Percentiles rank a stretch among this genome's conserved stretches.
These are phyloP conservation scores for Andrena minutula DNA, from an alignment of 2,888 invertebrate genomes.

Conservation along the genomic window DNA sequence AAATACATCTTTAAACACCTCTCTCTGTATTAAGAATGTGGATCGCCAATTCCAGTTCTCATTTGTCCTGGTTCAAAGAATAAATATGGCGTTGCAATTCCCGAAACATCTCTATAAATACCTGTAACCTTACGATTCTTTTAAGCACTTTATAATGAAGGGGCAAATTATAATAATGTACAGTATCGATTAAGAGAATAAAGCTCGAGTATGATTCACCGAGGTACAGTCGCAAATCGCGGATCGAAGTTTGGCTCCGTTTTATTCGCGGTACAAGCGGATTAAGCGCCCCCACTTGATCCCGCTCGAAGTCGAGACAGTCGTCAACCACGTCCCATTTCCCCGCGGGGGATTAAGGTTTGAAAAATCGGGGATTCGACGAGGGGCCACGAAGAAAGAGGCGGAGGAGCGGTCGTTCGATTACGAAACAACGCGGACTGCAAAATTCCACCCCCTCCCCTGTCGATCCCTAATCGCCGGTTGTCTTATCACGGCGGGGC, in stretches of 20 bases:
- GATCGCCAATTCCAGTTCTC: no score
- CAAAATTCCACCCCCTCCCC: slow-evolving; percentile 7
- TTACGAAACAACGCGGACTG: slow-evolving; percentile 38
- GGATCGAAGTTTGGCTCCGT: slow-evolving; percentile 4
- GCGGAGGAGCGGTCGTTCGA: slow-evolving; percentile 15
- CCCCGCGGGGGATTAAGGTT: slow-evolving; percentile 40
- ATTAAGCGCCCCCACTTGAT: slow-evolving; percentile 21
- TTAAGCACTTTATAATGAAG: no score
- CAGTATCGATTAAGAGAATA: not conserved
- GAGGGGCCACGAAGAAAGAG: not conserved
- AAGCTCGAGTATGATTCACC: no score
- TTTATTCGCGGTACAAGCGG: slow-evolving; percentile 25
- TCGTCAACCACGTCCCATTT: slow-evolving; percentile 42
- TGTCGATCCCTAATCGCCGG: slow-evolving; percentile 34
- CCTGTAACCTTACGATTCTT: not conserved
- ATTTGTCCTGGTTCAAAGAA: no score
- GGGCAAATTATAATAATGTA: slow-evolving; percentile 7
- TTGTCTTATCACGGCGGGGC: slow-evolving; percentile 26
- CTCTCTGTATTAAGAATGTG: no score
- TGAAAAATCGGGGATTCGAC: slow-evolving; percentile 47
- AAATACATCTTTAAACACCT: no score
- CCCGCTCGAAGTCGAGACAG: slow-evolving; percentile 14
- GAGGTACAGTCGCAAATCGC: not conserved
- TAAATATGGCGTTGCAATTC: no score
- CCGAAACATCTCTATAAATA: slow-evolving; percentile 5